These are phyloP conservation scores for Periparus ater DNA, from an alignment of 2,797 vertebrate genomes.

Conservation along the genomic window DNA sequence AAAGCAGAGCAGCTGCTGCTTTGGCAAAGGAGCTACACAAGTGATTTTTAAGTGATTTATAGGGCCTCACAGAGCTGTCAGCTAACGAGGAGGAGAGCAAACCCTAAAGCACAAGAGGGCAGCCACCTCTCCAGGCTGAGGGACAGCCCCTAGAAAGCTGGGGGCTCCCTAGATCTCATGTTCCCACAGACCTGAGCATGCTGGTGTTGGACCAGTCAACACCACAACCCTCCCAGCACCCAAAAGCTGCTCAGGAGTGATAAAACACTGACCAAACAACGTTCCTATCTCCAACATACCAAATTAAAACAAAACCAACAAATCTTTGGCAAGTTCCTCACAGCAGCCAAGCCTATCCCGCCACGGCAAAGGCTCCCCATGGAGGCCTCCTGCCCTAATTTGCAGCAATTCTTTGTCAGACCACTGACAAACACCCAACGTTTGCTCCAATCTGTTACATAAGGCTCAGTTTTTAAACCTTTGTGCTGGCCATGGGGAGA, in stretches of 20 bases:
- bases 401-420: conserved; percentile 42
- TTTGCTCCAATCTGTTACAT: conserved; percentile 45
- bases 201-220: neutral
- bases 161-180: neutral
- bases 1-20: neutral
- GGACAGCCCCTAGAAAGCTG: fast-evolving
- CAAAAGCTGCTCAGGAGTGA: neutral
- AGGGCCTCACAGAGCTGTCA: neutral
- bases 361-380: conserved; percentile 13
- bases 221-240: neutral
- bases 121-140: neutral
- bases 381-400: conserved; percentile 67
- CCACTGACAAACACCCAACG: conserved; percentile 57
- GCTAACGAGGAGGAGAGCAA: neutral
- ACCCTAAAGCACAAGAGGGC: neutral
- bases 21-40: neutral
- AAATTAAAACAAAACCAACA: conserved; percentile 15
- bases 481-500: neutral
- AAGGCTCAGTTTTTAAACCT: conserved; percentile 30
- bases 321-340: neutral
- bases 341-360: neutral
- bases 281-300: neutral
- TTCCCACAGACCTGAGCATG: neutral
- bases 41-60: neutral
- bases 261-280: neutral